phyloP scores from a whole-genome alignment of 2,113 vertebrate species.

The Carassius gibelio region DNA sequence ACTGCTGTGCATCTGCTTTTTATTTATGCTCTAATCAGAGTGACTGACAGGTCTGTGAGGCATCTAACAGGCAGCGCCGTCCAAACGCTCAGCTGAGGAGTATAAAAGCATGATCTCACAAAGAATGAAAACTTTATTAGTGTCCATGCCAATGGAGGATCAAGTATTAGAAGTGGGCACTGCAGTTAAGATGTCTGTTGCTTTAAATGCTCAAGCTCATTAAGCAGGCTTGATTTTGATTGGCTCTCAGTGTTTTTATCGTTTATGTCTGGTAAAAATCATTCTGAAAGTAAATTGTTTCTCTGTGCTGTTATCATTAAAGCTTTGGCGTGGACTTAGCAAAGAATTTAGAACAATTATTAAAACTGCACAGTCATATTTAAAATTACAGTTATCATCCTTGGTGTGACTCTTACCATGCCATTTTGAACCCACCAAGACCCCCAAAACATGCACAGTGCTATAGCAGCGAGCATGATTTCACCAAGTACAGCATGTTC shows the following conservation, averaged over 20 bases:
- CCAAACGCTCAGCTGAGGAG: not conserved
- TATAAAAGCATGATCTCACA: not conserved
- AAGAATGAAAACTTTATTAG: not conserved
- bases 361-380: not conserved
- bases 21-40: slow-evolving; percentile 24
- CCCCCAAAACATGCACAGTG: too few relatives aligned
- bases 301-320: not conserved
- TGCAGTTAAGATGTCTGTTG: not conserved
- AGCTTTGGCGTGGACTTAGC: not conserved
- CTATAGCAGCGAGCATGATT: too few relatives aligned
- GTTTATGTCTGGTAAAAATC: too few relatives aligned
- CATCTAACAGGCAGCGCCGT: not conserved
- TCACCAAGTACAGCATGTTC: too few relatives aligned
- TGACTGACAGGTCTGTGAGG: slow-evolving; percentile 38
- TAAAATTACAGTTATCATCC: not conserved
- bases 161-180: not conserved
- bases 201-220: not conserved
- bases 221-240: not conserved
- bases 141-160: not conserved
- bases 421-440: too few relatives aligned
- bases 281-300: not conserved
- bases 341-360: not conserved
- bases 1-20: not conserved
- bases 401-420: too few relatives aligned
- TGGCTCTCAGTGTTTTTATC: too few relatives aligned